Evolutionary conservation across 1,140 invertebrate genomes (phyloP).

Genomic region (Elysia chlorotica): DNA sequence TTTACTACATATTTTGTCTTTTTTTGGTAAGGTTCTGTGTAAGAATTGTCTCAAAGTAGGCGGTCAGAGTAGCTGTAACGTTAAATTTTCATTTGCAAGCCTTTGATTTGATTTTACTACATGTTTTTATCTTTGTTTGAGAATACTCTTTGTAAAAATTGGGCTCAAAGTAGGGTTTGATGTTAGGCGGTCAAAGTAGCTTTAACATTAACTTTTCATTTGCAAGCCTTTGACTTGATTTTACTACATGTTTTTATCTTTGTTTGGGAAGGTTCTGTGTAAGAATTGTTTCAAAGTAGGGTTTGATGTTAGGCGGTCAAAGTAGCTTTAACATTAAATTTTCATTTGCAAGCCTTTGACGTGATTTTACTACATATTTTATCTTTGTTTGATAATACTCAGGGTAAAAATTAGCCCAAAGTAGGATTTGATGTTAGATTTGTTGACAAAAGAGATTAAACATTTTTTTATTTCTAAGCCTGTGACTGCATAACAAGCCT

Average conservation of each 20-base stretch:
- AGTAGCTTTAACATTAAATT: too few species aligned
- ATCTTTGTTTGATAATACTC: neutral
- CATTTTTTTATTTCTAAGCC: too few species aligned
- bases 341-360: too few species aligned
- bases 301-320: neutral
- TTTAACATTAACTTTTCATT: too few species aligned
- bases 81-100: too few species aligned
- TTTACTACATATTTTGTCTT: neutral
- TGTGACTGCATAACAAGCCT: too few species aligned
- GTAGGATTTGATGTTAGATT: neutral
- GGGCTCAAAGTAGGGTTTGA: neutral
- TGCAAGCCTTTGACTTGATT: neutral
- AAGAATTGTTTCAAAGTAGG: neutral
- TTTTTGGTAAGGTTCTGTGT: neutral
- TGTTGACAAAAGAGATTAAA: neutral
- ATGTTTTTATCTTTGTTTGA: neutral
- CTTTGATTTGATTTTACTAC: neutral
- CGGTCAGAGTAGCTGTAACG: too few species aligned
- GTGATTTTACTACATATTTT: neutral
- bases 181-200: neutral
- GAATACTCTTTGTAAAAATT: neutral
- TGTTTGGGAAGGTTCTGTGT: neutral
- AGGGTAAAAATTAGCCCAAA: neutral
- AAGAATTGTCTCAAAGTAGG: neutral
- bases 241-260: neutral